Conservation (phyloP, 2,113 vertebrate genomes). For the Bungarus multicinctus region DNA sequence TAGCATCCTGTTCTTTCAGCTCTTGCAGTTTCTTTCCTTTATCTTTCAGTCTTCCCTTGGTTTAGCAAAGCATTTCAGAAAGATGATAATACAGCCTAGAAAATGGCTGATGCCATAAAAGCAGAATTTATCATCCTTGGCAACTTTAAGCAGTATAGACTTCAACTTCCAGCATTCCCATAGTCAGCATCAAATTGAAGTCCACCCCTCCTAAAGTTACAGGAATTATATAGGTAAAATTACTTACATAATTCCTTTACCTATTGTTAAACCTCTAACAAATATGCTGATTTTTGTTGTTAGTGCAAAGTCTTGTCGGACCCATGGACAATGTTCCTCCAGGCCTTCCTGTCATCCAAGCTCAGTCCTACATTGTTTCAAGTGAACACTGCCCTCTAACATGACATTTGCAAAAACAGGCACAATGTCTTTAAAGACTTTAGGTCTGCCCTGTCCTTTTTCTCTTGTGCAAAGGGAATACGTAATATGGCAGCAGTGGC, state of each 20-base stretch:
- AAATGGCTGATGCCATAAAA: not conserved
- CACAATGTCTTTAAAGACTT: not conserved
- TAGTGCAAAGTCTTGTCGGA: no score
- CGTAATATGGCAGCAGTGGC: not conserved
- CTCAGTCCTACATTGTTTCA: not conserved
- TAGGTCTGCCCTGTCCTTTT: not conserved
- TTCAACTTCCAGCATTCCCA: not conserved
- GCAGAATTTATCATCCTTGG: not conserved
- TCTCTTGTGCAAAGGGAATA: not conserved
- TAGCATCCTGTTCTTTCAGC: not conserved
- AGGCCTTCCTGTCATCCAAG: not conserved
- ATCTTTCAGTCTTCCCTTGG: not conserved
- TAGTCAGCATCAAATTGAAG: not conserved
- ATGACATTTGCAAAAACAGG: not conserved
- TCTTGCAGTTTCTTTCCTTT: not conserved
- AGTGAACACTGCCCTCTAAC: not conserved
- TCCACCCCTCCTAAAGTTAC: not conserved
- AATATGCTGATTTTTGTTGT: not conserved
- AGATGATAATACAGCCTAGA: not conserved
- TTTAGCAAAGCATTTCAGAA: not conserved
- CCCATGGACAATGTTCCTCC: no score
- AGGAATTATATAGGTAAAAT: no score
- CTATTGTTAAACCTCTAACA: not conserved
- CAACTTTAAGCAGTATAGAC: not conserved
- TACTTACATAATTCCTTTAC: not conserved